Evolutionary conservation across 2,888 invertebrate species (phyloP).

Genomic region (Cordilura impudica): DNA sequence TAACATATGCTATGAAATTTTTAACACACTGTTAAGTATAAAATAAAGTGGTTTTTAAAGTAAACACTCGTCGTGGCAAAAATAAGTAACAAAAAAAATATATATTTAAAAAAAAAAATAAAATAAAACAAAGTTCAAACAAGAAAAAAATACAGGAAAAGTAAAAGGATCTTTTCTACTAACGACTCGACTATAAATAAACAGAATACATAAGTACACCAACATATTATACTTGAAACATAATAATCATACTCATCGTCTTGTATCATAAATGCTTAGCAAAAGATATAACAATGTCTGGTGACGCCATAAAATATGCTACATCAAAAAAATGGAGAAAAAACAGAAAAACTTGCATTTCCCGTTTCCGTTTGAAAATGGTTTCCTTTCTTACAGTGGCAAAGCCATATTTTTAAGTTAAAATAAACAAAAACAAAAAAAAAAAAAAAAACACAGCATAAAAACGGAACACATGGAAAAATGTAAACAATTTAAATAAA

Average conservation of each 20-base stretch:
- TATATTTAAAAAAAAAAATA: conserved; percentile 34
- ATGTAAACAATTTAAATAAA: conserved; percentile 45
- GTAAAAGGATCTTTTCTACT: conserved; percentile 22
- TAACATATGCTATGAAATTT: conserved; percentile 55
- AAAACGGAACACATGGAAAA: conserved; percentile 14
- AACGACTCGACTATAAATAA: conserved; percentile 36
- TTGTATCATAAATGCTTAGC: conserved; percentile 51
- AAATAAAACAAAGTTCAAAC: conserved; percentile 9
- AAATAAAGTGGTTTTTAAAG: conserved; percentile 59
- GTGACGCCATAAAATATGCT: conserved; percentile 58
- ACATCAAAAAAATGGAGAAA: conserved; percentile 23
- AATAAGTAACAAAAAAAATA: conserved; percentile 10
- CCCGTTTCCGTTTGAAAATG: conserved; percentile 57
- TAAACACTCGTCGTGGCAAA: conserved; percentile 43
- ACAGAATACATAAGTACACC: conserved; percentile 22
- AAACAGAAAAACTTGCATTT: conserved; percentile 47
- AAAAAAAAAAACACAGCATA: background rate
- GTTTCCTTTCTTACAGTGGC: conserved; percentile 30
- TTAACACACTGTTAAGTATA: conserved; percentile 52
- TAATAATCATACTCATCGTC: conserved; percentile 44
- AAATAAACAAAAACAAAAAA: conserved; percentile 11
- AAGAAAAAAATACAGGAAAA: conserved; percentile 36
- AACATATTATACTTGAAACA: conserved; percentile 34
- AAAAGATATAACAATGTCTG: conserved; percentile 51
- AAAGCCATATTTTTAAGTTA: background rate